Conservation (phyloP, 2,113 vertebrate species). For the Nesoenas mayeri region DNA sequence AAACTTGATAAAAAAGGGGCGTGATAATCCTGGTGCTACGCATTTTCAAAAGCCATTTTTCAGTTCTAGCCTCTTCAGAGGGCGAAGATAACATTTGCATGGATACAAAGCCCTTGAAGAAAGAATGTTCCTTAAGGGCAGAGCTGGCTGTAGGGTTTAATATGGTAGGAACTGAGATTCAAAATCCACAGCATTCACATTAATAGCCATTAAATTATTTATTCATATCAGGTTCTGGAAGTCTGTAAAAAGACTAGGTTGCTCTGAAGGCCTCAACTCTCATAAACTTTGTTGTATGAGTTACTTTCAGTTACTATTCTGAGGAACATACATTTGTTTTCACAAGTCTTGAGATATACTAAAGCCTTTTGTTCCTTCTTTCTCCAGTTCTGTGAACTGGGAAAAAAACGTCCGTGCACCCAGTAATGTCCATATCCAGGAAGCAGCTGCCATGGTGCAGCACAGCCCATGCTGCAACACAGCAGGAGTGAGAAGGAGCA, state of each 20-base stretch:
- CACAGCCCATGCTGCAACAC: neutral
- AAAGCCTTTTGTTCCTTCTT: neutral
- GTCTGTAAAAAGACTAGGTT: neutral
- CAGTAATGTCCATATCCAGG: neutral
- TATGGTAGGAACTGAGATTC: neutral
- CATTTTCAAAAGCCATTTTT: slow-evolving; percentile 53
- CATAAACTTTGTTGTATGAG: neutral
- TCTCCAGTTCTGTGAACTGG: neutral
- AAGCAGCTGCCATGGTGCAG: neutral
- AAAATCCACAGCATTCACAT: slow-evolving; percentile 28
- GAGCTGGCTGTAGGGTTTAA: slow-evolving; percentile 23
- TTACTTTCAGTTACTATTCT: neutral
- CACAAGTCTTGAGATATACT: neutral
- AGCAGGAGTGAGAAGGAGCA: neutral
- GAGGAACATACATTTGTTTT: neutral
- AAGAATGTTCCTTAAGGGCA: slow-evolving; percentile 36
- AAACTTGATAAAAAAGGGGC: neutral
- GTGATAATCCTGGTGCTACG: neutral
- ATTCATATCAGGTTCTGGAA: slow-evolving; percentile 31
- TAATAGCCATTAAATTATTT: slow-evolving; percentile 50
- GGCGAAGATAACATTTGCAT: slow-evolving; percentile 42
- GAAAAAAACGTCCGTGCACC: neutral
- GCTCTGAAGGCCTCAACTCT: neutral
- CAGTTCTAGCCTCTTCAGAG: slow-evolving; percentile 46
- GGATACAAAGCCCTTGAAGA: slow-evolving; percentile 42